A percentile compares a stretch with the other conserved stretches of the same genome.
Conservation (phyloP, 2,113 vertebrate species). For the Chamaetylas fuelleborni region DNA sequence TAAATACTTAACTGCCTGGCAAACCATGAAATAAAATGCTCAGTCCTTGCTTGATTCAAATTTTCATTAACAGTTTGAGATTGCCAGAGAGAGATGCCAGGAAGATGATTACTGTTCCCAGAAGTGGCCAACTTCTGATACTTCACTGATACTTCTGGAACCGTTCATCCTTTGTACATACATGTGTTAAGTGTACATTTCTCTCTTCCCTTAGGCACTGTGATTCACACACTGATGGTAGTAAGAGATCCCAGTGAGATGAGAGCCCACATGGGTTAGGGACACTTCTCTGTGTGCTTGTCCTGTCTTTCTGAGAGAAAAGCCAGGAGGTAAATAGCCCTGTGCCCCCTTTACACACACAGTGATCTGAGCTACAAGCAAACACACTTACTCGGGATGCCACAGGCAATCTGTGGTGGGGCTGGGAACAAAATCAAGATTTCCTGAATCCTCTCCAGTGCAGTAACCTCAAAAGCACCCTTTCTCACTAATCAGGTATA, state of each 20-base stretch:
- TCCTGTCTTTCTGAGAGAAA: neutral
- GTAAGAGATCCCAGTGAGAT: neutral
- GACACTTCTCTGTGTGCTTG: neutral
- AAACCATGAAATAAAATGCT: neutral
- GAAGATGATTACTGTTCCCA: neutral
- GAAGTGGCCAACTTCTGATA: neutral
- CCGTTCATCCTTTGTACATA: neutral
- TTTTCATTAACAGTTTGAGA: conserved; percentile 1
- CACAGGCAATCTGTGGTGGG: neutral
- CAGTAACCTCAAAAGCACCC: conserved; percentile 53
- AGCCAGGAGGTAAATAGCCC: neutral
- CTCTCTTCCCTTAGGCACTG: neutral
- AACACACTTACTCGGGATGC: neutral
- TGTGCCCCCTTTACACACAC: neutral
- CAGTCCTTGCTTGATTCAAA: neutral
- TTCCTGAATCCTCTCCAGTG: conserved; percentile 39
- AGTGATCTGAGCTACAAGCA: neutral
- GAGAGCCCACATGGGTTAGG: neutral
- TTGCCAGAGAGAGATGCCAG: neutral
- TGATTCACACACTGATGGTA: neutral
- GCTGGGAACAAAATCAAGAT: conserved; percentile 5
- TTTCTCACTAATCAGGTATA: conserved; percentile 54
- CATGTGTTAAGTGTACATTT: neutral
- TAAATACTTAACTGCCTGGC: neutral
- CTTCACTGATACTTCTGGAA: neutral